Percentiles rank a stretch among this genome's conserved stretches.
Evolutionary conservation across 1,140 invertebrate species (phyloP).

Genomic region (Plutomurus gul): DNA sequence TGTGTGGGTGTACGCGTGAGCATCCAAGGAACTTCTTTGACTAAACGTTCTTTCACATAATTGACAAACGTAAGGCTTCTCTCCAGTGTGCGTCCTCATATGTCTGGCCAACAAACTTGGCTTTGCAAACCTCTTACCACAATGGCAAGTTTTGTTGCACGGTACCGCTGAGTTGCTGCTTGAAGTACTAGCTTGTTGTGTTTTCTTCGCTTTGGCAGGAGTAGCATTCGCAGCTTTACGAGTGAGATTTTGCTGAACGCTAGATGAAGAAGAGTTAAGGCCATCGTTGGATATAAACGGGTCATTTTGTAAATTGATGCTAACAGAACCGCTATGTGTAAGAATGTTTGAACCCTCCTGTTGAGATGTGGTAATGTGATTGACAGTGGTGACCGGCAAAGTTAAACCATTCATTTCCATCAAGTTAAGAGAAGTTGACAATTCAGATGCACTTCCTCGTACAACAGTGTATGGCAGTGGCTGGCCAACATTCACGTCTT

Average conservation of each 20-base stretch:
- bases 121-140: slow-evolving; percentile 53
- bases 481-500: slow-evolving; percentile 27
- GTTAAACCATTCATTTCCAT: background rate
- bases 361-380: no score
- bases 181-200: background rate
- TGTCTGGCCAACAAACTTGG: slow-evolving; percentile 53
- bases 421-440: no score
- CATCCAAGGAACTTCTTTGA: slow-evolving; percentile 65
- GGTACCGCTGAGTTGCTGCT: background rate
- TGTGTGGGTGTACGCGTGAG: slow-evolving; percentile 66
- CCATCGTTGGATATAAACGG: no score
- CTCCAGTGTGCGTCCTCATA: slow-evolving; percentile 54
- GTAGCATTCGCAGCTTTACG: background rate
- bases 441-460: no score
- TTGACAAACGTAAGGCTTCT: slow-evolving; percentile 59
- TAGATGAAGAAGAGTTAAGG: no score
- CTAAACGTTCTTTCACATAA: slow-evolving; percentile 65
- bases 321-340: background rate
- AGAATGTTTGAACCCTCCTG: background rate
- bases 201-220: background rate
- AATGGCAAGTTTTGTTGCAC: slow-evolving; percentile 53
- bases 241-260: no score
- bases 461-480: no score
- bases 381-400: background rate
- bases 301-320: no score